A percentile compares a stretch with the other conserved stretches of the same genome.
phyloP scores from a whole-genome alignment of 2,888 invertebrate genomes.

The Odontocerum albicorne region DNA sequence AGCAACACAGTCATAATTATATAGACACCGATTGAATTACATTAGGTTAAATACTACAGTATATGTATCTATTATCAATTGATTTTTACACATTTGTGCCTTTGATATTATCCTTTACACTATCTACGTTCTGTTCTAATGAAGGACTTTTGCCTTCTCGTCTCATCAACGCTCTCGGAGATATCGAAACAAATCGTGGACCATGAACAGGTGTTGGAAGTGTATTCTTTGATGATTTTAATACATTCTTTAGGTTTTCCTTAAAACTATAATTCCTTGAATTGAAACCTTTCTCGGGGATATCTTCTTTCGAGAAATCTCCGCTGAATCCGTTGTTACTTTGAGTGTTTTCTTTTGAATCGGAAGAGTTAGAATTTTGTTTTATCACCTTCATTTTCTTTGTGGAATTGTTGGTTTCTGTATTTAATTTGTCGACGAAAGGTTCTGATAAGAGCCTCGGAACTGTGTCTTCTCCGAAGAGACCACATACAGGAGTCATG shows the following conservation, averaged over 20 bases:
- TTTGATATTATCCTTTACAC: slow-evolving; percentile 16
- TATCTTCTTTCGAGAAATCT: slow-evolving; percentile 7
- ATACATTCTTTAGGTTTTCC: slow-evolving; percentile 32
- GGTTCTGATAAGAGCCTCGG: slow-evolving; percentile 47
- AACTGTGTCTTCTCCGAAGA: slow-evolving; percentile 16
- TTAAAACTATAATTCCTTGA: slow-evolving; percentile 34
- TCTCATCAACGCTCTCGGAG: slow-evolving; percentile 21
- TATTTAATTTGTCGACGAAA: slow-evolving; percentile 27
- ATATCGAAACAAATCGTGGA: slow-evolving; percentile 25
- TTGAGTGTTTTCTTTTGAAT: slow-evolving; percentile 10
- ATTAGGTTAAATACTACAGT: no score
- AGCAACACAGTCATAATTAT: no score
- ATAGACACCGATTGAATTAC: no score
- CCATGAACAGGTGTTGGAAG: slow-evolving; percentile 31
- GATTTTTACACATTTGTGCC: slow-evolving; percentile 24
- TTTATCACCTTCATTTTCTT: slow-evolving; percentile 15
- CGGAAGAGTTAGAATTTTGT: slow-evolving; percentile 26
- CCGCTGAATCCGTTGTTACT: slow-evolving; percentile 8
- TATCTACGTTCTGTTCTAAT: slow-evolving; percentile 22
- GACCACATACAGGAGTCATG: slow-evolving; percentile 41
- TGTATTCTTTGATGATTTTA: slow-evolving; percentile 29
- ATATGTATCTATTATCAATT: no score
- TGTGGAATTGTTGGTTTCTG: slow-evolving; percentile 1
- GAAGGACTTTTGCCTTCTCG: slow-evolving; percentile 17
- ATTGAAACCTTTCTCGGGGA: slow-evolving; percentile 10